A percentile compares a stretch with the other conserved stretches of the same genome.
Evolutionary conservation across 2,113 vertebrate genomes (phyloP).

Genomic region (Seriola rivoliana): DNA sequence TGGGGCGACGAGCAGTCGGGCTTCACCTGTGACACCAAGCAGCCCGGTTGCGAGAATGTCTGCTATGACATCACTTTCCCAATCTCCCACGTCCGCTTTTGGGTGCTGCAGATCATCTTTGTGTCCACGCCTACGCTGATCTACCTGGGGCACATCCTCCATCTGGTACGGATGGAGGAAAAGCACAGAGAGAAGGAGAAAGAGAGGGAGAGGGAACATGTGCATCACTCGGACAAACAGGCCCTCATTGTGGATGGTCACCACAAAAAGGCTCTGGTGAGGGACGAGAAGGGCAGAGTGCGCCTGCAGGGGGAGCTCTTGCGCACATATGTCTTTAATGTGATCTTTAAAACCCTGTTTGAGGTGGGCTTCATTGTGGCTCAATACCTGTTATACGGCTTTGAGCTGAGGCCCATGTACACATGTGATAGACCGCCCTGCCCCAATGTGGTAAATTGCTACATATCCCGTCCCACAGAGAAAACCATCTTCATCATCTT

Average conservation of each 20-base stretch:
- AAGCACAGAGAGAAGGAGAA: slow-evolving; percentile 80
- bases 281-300: slow-evolving; percentile 78
- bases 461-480: slow-evolving; percentile 90
- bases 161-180: slow-evolving; percentile 88
- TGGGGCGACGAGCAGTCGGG: slow-evolving; percentile 90
- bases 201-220: slow-evolving; percentile 24
- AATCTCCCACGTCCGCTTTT: slow-evolving; percentile 92
- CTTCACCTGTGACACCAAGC: slow-evolving; percentile 91
- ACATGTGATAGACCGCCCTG: slow-evolving; percentile 87
- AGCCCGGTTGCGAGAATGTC: slow-evolving; percentile 90
- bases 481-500: slow-evolving; percentile 92
- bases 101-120: slow-evolving; percentile 94
- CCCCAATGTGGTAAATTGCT: slow-evolving; percentile 89
- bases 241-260: slow-evolving; percentile 60
- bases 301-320: slow-evolving; percentile 86
- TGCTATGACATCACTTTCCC: slow-evolving; percentile 92
- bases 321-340: slow-evolving; percentile 88
- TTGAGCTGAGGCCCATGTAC: slow-evolving; percentile 90
- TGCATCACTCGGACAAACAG: slow-evolving; percentile 48
- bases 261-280: slow-evolving; percentile 56
- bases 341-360: slow-evolving; percentile 89
- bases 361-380: slow-evolving; percentile 90
- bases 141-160: slow-evolving; percentile 91
- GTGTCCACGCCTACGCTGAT: slow-evolving; percentile 90
- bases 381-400: slow-evolving; percentile 88